phyloP scores from a whole-genome alignment of 92 coral and sea anemone genomes.

The Palythoa grandiflora region DNA sequence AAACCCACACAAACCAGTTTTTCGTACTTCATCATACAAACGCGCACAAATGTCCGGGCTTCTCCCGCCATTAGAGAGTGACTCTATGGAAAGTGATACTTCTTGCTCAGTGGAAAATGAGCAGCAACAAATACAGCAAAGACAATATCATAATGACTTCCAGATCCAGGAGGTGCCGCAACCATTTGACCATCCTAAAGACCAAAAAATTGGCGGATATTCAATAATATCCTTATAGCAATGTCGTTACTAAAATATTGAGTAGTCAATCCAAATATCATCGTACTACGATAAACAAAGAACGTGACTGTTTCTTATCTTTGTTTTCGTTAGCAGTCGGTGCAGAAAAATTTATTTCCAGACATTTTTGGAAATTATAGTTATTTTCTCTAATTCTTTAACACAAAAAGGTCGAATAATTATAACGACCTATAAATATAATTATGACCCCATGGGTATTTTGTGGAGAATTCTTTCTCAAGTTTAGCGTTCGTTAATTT shows the following conservation, averaged over 20 bases:
- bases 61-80: conserved; percentile 84
- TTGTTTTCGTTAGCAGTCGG: background rate
- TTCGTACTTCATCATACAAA: conserved; percentile 89
- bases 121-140: conserved; percentile 17
- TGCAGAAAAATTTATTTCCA: background rate
- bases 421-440: background rate
- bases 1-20: conserved; percentile 89
- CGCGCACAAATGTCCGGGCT: conserved; percentile 87
- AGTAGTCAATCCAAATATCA: background rate
- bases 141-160: conserved; percentile 25
- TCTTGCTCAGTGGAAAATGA: conserved; percentile 10
- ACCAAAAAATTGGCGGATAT: conserved; percentile 39
- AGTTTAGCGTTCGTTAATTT: background rate
- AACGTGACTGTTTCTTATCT: background rate
- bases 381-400: background rate
- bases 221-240: conserved; percentile 46
- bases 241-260: background rate
- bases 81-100: conserved; percentile 29
- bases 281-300: background rate
- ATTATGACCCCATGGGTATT: conserved; percentile 35
- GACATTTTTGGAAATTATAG: background rate
- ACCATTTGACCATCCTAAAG: conserved; percentile 22
- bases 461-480: conserved; percentile 36
- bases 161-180: conserved; percentile 26
- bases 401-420: background rate